Percentiles rank a stretch among this genome's conserved stretches.
Conservation (phyloP, 2,888 invertebrate genomes). For the Ligdia adustata region DNA sequence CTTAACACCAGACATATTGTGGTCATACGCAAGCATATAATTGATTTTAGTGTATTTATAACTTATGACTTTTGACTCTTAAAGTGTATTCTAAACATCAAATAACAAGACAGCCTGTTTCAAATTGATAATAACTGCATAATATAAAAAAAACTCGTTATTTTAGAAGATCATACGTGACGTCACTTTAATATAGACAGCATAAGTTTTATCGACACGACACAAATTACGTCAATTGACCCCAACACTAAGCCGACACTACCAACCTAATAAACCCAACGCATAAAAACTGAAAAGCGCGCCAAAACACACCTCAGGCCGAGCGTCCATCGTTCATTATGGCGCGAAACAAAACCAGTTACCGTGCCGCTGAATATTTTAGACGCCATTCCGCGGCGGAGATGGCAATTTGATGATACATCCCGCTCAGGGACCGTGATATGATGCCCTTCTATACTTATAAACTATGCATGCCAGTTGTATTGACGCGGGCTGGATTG, state of each 20-base stretch:
- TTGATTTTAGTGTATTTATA: no score
- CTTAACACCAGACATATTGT: no score
- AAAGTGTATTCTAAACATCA: no score
- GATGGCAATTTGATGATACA: constrained; percentile 73
- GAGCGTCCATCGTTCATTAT: constrained; percentile 68
- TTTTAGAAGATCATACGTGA: no score
- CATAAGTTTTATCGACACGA: constrained; percentile 11
- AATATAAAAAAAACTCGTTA: no score
- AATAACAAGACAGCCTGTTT: no score
- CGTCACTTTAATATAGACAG: no score
- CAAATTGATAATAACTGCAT: no score
- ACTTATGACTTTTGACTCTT: no score
- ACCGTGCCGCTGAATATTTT: constrained; percentile 74
- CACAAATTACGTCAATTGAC: constrained; percentile 5
- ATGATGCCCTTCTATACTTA: constrained; percentile 59
- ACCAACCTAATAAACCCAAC: constrained; percentile 33
- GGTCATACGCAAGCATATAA: no score
- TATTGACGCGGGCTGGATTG: constrained; percentile 65
- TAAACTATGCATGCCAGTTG: constrained; percentile 70
- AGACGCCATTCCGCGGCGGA: constrained; percentile 65
- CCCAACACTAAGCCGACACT: constrained; percentile 12
- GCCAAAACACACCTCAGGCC: constrained; percentile 40
- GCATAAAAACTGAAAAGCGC: constrained; percentile 42
- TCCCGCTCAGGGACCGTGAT: constrained; percentile 64
- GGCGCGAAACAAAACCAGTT: constrained; percentile 73